Evolutionary conservation across 2,888 invertebrate genomes (phyloP), one percentile per base, ranked within the genome.

Genomic region (Heliconius cydno): DNA sequence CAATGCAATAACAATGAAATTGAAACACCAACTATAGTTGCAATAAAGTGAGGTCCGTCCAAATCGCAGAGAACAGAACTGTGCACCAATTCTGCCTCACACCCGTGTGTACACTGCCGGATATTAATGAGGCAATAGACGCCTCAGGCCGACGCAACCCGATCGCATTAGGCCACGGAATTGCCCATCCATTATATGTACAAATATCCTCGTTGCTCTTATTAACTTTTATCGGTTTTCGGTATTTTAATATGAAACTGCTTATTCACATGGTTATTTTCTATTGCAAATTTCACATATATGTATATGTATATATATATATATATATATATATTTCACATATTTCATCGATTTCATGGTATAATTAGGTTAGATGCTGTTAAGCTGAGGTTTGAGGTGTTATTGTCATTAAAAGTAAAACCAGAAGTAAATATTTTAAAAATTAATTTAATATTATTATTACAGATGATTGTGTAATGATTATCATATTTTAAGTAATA

Each of bases 71-170:
- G 65, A 19, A 9, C 38, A 41, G 75, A 65, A 68, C 68, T 73
- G 38, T 70, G 34, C 46, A 63, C 63, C 77, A 75, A 68, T 52
- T 38, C 46, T 41, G 60, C 73, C 60, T 60, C 60, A 80, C 68
- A 77, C 76, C 81, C 75, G 68, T 81, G 79, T 79, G 80, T 73
- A 90, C 87, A 87, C 86, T 86, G 85, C 88, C 89, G 90, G 91
- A 90, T 91, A 92, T 92, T 92, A 91, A 92, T 92, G 92, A 92
- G 91, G 88, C 90, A 90, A 91, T 91, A 89, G 89, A 85, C 87
- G 87, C 87, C 84, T 82, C 86, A 85, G 85, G 84, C 86, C 85
- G 82, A 81, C 86, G 88, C 87, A 88, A 88, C 86, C 86, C 86
- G 87, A 88, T 87, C 88, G 85, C 88, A 87, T 88, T 88, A 83